These are phyloP conservation scores for Bryconaethiops microstoma DNA, from an alignment of 2,797 vertebrate genomes.

Conservation along the genomic window DNA sequence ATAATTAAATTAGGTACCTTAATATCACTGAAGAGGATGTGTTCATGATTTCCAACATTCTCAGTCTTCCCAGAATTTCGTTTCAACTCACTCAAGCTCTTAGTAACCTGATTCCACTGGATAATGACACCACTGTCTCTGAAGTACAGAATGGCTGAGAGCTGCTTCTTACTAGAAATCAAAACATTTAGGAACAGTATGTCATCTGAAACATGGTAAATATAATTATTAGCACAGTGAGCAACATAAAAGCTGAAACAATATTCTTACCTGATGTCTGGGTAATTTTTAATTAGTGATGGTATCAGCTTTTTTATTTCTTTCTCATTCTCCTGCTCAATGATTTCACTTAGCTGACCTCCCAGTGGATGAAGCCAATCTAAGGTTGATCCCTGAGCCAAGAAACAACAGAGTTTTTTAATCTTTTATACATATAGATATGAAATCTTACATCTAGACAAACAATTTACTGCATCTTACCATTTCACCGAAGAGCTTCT, in stretches of 20 bases:
- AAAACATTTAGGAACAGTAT: neutral
- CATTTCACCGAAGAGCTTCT: constrained; percentile 63
- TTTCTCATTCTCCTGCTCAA: constrained; percentile 45
- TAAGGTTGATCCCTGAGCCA: constrained; percentile 46
- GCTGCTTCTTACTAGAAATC: constrained; percentile 49
- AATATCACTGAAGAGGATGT: constrained; percentile 44
- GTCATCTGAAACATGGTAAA: neutral
- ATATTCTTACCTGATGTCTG: constrained; percentile 50
- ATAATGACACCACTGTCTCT: constrained; percentile 38
- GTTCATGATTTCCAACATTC: neutral
- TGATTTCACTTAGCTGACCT: constrained; percentile 44
- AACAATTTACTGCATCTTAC: constrained; percentile 58
- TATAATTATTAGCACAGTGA: neutral
- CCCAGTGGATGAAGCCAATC: constrained; percentile 51
- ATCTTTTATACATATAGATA: neutral
- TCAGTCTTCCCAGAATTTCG: neutral
- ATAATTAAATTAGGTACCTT: constrained; percentile 31
- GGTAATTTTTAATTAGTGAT: constrained; percentile 44
- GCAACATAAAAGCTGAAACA: neutral
- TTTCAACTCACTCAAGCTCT: constrained; percentile 41
- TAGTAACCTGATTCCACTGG: constrained; percentile 17
- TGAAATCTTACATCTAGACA: neutral
- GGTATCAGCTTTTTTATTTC: constrained; percentile 42
- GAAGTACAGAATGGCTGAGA: constrained; percentile 49
- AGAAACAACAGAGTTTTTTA: neutral